These are phyloP conservation scores for Drosophila parvula DNA, from an alignment of 1,140 invertebrate species.

Conservation along the genomic window DNA sequence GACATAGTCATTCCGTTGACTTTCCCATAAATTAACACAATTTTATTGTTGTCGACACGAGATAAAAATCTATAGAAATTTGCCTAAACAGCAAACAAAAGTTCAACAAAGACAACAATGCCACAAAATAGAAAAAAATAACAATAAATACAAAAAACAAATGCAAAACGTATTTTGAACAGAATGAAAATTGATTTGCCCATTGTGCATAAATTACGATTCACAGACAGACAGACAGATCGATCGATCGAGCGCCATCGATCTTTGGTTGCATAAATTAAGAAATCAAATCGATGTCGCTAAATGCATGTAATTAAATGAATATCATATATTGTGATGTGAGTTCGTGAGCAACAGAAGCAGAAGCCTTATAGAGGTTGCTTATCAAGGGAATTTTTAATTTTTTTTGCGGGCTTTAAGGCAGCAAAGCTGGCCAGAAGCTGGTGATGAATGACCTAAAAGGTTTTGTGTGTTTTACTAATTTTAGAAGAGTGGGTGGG, in stretches of 20 bases:
- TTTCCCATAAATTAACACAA: conserved; percentile 81
- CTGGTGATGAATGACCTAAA: conserved; percentile 5
- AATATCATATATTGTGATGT: conserved; percentile 39
- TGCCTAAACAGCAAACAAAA: conserved; percentile 77
- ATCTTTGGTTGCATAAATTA: conserved; percentile 52
- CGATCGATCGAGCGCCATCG: conserved; percentile 36
- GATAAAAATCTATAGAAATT: conserved; percentile 75
- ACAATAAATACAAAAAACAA: conserved; percentile 26
- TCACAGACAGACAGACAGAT: conserved; percentile 12
- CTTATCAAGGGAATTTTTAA: conserved; percentile 8
- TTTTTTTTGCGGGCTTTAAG: background rate
- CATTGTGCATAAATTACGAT: conserved; percentile 65
- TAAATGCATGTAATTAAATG: conserved; percentile 57
- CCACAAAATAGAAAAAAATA: background rate
- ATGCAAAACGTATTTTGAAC: conserved; percentile 51
- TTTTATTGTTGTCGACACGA: conserved; percentile 80
- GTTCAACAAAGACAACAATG: conserved; percentile 47
- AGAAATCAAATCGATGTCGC: conserved; percentile 50
- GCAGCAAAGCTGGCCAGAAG: background rate
- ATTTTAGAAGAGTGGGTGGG: background rate
- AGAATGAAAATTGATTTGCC: conserved; percentile 76
- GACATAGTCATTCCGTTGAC: conserved; percentile 48
- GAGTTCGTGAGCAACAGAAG: conserved; percentile 32
- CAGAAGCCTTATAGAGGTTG: conserved; percentile 27
- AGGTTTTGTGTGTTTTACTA: conserved; percentile 7